These are phyloP conservation scores for Euglossa dilemma DNA, from an alignment of 1,140 invertebrate species.

Conservation along the genomic window DNA sequence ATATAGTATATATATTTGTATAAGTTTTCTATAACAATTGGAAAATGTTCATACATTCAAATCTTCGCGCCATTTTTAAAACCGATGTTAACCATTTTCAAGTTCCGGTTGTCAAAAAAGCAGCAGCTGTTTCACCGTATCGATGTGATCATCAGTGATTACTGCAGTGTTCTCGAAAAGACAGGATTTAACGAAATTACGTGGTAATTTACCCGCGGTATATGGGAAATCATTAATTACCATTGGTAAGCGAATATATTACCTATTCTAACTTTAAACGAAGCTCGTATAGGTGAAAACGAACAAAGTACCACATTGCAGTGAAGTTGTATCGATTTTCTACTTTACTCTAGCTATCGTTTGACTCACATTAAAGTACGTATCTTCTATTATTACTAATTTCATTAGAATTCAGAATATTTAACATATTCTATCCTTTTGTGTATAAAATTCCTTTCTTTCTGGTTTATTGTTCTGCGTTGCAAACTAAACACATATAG, in stretches of 20 bases:
- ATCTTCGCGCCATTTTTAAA: slow-evolving; percentile 28
- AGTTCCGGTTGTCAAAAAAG: slow-evolving; percentile 46
- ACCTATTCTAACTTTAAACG: not conserved
- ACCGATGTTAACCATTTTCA: not conserved
- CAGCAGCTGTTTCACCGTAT: slow-evolving; percentile 42
- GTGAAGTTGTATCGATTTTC: slow-evolving; percentile 56
- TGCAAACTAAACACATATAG: not conserved
- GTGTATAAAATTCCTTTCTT: not conserved
- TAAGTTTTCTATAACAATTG: not conserved
- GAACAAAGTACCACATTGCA: slow-evolving; percentile 34
- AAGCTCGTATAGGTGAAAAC: not conserved
- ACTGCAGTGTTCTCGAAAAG: slow-evolving; percentile 24
- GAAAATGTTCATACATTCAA: not conserved
- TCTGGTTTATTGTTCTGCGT: not conserved
- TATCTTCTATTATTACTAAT: not conserved
- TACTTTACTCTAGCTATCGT: slow-evolving; percentile 36
- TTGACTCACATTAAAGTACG: slow-evolving; percentile 1
- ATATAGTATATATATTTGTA: not conserved
- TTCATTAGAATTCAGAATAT: not conserved
- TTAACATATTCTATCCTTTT: not conserved
- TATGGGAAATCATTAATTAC: not conserved
- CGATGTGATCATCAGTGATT: slow-evolving; percentile 26
- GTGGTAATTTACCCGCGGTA: not conserved
- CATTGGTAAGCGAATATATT: slow-evolving; percentile 27
- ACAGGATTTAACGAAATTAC: not conserved